Percentiles rank a stretch among this genome's conserved stretches.
Evolutionary conservation across 2,888 invertebrate genomes (phyloP).

Genomic region (Drosophila paramelanica): DNA sequence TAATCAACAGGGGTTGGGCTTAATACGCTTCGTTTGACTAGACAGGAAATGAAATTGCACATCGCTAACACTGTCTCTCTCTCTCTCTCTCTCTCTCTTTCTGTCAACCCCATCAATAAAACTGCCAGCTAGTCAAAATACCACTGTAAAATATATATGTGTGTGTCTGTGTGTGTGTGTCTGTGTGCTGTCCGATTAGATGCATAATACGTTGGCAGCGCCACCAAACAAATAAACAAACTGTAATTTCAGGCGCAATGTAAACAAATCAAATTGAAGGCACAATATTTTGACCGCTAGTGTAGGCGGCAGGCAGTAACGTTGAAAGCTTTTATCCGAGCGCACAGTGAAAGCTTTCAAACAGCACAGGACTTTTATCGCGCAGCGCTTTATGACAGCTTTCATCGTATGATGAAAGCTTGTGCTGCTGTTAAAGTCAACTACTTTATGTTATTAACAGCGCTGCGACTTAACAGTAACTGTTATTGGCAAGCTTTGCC

Average conservation of each 20-base stretch:
- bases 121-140: slow-evolving; percentile 45
- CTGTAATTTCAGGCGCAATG: slow-evolving; percentile 31
- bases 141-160: not conserved
- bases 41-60: slow-evolving; percentile 71
- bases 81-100: slow-evolving; percentile 2
- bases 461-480: slow-evolving; percentile 10
- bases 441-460: slow-evolving; percentile 29
- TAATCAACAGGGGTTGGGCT: slow-evolving; percentile 56
- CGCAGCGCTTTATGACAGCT: slow-evolving; percentile 33
- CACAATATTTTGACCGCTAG: slow-evolving; percentile 38
- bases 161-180: not conserved
- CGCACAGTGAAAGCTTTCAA: slow-evolving; percentile 13
- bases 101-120: not conserved
- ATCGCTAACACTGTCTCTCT: slow-evolving; percentile 2
- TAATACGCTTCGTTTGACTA: slow-evolving; percentile 44
- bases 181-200: slow-evolving; percentile 15
- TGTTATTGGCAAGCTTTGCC: not conserved
- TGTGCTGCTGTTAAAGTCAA: slow-evolving; percentile 7
- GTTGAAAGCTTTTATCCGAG: slow-evolving; percentile 34
- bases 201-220: slow-evolving; percentile 27
- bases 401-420: slow-evolving; percentile 15
- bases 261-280: slow-evolving; percentile 64
- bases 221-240: slow-evolving; percentile 52
- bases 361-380: slow-evolving; percentile 35
- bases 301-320: slow-evolving; percentile 29